Evolutionary conservation across 2,888 invertebrate genomes (phyloP).

Genomic region (Thalpophila matura): DNA sequence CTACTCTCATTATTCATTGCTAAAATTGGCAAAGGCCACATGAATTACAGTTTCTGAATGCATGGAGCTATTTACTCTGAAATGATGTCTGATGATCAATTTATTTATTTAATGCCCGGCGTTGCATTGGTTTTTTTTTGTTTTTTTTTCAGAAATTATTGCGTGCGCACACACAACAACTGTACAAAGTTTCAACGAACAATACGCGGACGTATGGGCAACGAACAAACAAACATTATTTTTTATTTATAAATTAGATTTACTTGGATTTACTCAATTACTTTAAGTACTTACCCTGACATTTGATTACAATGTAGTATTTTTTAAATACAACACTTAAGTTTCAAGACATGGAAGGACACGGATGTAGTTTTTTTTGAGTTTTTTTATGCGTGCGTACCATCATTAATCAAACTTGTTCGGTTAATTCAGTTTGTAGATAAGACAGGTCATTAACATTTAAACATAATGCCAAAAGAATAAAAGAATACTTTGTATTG

Average conservation of each 20-base stretch:
- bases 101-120: no score
- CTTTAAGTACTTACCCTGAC: slow-evolving; percentile 33
- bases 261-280: slow-evolving; percentile 10
- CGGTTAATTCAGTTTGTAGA: slow-evolving; percentile 9
- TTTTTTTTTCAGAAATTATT: no score
- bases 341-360: slow-evolving; percentile 14
- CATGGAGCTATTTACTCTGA: not conserved
- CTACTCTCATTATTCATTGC: slow-evolving; percentile 11
- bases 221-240: no score
- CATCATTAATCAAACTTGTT: slow-evolving; percentile 39
- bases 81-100: not conserved
- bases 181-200: no score
- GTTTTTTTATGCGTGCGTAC: slow-evolving; percentile 8
- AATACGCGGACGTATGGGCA: no score
- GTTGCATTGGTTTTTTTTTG: no score
- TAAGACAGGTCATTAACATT: slow-evolving; percentile 32
- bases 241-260: no score
- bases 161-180: no score
- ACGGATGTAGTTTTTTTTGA: not conserved
- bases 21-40: not conserved
- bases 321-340: slow-evolving; percentile 9
- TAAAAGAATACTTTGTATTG: no score
- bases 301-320: slow-evolving; percentile 17
- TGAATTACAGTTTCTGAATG: not conserved
- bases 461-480: not conserved